Conservation (phyloP, 2,888 invertebrate species). For the Calameuta filiformis region DNA sequence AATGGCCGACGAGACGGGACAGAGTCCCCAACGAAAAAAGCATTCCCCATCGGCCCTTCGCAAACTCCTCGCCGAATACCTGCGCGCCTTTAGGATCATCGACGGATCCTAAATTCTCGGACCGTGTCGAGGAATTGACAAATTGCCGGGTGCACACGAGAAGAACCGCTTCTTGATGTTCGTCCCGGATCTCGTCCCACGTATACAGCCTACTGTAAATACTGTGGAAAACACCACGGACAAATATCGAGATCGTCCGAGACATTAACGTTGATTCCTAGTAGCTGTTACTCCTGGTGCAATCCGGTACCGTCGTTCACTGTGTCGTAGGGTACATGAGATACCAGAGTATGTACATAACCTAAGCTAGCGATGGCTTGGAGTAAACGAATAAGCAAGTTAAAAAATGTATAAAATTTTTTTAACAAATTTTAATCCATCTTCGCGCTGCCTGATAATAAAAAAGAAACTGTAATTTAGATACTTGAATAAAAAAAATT, state of each 20-base stretch:
- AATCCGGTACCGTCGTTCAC: conserved; percentile 28
- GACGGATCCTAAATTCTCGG: neutral
- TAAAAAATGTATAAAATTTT: neutral
- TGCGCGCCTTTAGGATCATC: neutral
- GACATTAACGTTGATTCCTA: conserved; percentile 20
- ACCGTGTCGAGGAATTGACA: conserved; percentile 8
- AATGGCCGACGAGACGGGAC: conserved; percentile 10
- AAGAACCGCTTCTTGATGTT: conserved; percentile 9
- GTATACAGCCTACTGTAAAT: neutral
- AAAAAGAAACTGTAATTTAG: neutral
- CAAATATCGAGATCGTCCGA: conserved; percentile 11
- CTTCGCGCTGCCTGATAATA: neutral
- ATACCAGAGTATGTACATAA: conserved; percentile 27
- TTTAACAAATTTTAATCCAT: neutral
- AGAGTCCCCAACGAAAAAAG: conserved; percentile 13
- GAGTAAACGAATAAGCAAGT: conserved; percentile 8
- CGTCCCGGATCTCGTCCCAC: conserved; percentile 17
- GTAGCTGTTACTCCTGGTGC: conserved; percentile 28
- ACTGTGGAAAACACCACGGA: neutral
- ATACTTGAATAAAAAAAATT: neutral
- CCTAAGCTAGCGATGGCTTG: conserved; percentile 29
- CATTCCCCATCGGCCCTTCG: conserved; percentile 8
- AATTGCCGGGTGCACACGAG: conserved; percentile 12
- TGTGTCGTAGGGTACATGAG: conserved; percentile 31
- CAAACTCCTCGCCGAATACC: conserved; percentile 2